Conservation (phyloP, 2,113 vertebrate species). For the Hassar affinis region DNA sequence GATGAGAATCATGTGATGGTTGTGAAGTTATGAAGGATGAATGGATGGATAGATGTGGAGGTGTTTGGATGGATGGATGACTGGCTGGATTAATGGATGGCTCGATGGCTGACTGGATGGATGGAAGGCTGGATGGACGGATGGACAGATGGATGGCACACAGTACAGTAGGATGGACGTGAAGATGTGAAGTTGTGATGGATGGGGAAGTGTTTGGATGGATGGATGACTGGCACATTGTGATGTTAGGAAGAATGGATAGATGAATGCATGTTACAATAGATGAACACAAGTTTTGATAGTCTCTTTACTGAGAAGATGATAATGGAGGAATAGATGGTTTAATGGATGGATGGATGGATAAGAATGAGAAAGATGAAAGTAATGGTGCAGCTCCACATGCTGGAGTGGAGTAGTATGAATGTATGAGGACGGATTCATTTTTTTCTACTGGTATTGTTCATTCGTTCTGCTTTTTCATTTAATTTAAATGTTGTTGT, state of each 20-base stretch:
- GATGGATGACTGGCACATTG: no score
- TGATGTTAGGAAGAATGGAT: no score
- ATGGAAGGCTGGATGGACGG: no score
- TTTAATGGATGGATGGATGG: background rate
- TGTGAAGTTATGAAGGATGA: no score
- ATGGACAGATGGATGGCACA: background rate
- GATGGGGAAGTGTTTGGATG: background rate
- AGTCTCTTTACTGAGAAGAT: no score
- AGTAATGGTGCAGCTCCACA: background rate
- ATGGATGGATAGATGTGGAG: background rate
- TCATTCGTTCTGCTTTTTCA: background rate
- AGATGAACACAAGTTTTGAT: no score
- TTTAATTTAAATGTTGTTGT: constrained; percentile 3
- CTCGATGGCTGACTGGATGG: background rate
- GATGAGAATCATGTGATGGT: no score
- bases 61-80: background rate
- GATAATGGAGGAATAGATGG: no score
- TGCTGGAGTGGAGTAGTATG: no score
- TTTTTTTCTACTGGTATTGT: background rate
- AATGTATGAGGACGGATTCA: background rate
- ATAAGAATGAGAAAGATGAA: background rate
- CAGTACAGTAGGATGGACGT: no score
- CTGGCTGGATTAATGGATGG: background rate
- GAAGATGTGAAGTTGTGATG: no score
- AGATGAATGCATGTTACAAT: no score